These are phyloP conservation scores for Hucho hucho DNA, from an alignment of 2,113 vertebrate genomes.

Conservation along the genomic window DNA sequence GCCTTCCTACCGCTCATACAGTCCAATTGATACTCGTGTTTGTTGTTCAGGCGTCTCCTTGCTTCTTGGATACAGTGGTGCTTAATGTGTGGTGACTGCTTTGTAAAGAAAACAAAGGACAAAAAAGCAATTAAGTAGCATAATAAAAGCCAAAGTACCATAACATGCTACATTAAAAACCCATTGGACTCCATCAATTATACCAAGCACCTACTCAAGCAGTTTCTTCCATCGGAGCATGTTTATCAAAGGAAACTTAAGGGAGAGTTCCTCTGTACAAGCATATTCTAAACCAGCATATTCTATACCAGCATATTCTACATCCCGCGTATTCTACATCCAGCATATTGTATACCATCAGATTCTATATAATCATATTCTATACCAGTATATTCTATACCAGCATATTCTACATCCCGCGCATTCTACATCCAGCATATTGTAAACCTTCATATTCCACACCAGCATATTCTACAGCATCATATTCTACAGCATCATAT, in stretches of 20 bases:
- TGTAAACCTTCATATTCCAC: no score
- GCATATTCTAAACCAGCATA: background rate
- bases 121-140: constrained; percentile 63
- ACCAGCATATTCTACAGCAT: no score
- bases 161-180: constrained; percentile 75
- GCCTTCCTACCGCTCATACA: background rate
- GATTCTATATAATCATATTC: no score
- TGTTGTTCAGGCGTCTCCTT: background rate
- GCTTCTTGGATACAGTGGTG: constrained; percentile 10
- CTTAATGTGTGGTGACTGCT: constrained; percentile 32
- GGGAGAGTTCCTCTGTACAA: background rate
- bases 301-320: background rate
- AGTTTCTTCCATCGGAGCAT: constrained; percentile 49
- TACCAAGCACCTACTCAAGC: constrained; percentile 55
- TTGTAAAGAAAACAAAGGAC: constrained; percentile 71
- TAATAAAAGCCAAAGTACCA: constrained; percentile 62
- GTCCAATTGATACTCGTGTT: background rate
- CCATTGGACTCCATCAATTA: constrained; percentile 61
- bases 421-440: no score
- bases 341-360: no score
- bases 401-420: no score
- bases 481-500: no score
- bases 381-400: no score
- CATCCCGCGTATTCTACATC: background rate
- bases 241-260: constrained; percentile 48